These are phyloP conservation scores for Apoderus coryli DNA, from an alignment of 2,888 invertebrate species.

Conservation along the genomic window DNA sequence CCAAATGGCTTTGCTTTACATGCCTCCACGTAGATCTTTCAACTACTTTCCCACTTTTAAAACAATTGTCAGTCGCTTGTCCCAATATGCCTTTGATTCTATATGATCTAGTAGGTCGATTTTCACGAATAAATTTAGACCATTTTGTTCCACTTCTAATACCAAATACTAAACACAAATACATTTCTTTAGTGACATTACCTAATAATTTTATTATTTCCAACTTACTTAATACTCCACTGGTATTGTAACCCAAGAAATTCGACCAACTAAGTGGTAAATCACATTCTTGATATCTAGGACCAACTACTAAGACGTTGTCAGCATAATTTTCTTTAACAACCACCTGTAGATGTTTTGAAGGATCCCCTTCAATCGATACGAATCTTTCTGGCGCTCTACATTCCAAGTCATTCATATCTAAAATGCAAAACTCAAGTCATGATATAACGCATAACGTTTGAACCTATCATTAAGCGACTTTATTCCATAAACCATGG, in stretches of 20 bases:
- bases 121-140: conserved; percentile 41
- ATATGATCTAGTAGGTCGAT: conserved; percentile 52
- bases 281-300: conserved; percentile 55
- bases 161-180: conserved; percentile 54
- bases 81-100: conserved; percentile 64
- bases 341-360: conserved; percentile 39
- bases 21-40: conserved; percentile 56
- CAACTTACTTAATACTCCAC: conserved; percentile 59
- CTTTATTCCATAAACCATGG: too few relatives aligned
- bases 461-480: too few relatives aligned
- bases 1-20: conserved; percentile 53
- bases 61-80: conserved; percentile 57
- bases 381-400: conserved; percentile 44
- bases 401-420: conserved; percentile 53
- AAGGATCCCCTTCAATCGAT: conserved; percentile 49
- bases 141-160: conserved; percentile 49
- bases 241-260: conserved; percentile 46
- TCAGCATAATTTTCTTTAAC: conserved; percentile 57
- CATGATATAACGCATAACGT: too few relatives aligned
- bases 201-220: conserved; percentile 7
- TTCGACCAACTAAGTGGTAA: conserved; percentile 46
- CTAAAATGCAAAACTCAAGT: too few relatives aligned
- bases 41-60: conserved; percentile 53
- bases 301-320: conserved; percentile 58
- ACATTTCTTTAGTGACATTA: too few relatives aligned